These are phyloP conservation scores for Eilema depressum DNA, from an alignment of 2,888 invertebrate species.

Conservation along the genomic window DNA sequence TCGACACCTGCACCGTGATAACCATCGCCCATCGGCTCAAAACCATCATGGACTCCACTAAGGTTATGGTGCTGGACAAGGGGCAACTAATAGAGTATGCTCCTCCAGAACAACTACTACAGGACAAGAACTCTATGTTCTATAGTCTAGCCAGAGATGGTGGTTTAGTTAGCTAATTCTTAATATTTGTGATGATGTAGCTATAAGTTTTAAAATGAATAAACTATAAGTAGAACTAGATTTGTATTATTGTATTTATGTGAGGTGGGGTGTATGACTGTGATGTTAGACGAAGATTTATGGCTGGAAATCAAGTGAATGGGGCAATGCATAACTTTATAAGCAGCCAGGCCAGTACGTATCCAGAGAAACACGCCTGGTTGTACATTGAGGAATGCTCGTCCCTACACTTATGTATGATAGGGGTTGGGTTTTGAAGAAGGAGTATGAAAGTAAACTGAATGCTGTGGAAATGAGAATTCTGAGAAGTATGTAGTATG, in stretches of 20 bases:
- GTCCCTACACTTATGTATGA: too few relatives aligned
- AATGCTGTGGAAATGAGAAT: too few relatives aligned
- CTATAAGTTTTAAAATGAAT: background rate
- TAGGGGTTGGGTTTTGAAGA: too few relatives aligned
- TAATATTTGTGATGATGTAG: background rate
- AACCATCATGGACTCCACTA: conserved; percentile 96
- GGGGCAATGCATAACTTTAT: too few relatives aligned
- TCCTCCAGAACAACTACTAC: conserved; percentile 89
- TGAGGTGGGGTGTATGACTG: too few relatives aligned
- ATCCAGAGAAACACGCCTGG: too few relatives aligned
- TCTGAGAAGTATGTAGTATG: too few relatives aligned
- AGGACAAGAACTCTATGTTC: conserved; percentile 82
- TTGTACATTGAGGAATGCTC: too few relatives aligned
- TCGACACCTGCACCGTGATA: conserved; percentile 94
- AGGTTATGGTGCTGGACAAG: conserved; percentile 93
- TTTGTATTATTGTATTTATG: background rate
- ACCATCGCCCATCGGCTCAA: conserved; percentile 97
- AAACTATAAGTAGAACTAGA: background rate
- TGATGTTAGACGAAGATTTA: too few relatives aligned
- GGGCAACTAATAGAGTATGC: conserved; percentile 93
- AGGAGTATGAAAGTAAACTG: too few relatives aligned
- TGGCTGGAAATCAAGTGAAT: too few relatives aligned
- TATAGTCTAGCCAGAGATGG: conserved; percentile 95
- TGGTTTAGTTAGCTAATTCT: conserved; percentile 87
- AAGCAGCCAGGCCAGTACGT: too few relatives aligned